Evolutionary conservation across 2,888 invertebrate genomes (phyloP).

Genomic region (Scaptomyza caliginosa): DNA sequence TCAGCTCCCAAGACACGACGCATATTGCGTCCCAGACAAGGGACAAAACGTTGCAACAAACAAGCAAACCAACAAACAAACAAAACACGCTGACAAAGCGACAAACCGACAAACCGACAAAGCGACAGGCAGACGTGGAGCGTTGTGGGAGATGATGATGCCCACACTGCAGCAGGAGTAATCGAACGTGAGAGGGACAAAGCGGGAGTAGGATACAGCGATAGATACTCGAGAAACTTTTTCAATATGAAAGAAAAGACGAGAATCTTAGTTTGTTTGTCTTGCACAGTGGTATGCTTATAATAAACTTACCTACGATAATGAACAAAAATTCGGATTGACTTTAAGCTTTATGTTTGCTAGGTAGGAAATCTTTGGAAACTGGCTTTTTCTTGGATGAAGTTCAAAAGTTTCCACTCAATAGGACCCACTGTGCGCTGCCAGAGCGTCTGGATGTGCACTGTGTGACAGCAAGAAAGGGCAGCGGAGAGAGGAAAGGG

Average conservation of each 20-base stretch:
- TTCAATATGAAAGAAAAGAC: slow-evolving; percentile 59
- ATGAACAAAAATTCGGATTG: too few species aligned
- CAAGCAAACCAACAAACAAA: slow-evolving; percentile 54
- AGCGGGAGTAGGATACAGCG: slow-evolving; percentile 31
- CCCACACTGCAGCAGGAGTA: not conserved
- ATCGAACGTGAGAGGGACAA: not conserved
- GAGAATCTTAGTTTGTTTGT: not conserved
- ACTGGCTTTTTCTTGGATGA: too few species aligned
- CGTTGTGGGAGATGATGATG: slow-evolving; percentile 11
- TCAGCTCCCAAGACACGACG: slow-evolving; percentile 52
- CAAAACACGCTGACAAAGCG: slow-evolving; percentile 44
- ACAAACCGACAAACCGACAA: too few species aligned
- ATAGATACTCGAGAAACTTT: slow-evolving; percentile 69
- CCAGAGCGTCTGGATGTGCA: slow-evolving; percentile 24
- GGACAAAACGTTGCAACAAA: slow-evolving; percentile 51
- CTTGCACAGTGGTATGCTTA: slow-evolving; percentile 39
- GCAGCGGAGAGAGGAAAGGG: not conserved
- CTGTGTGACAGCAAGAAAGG: slow-evolving; percentile 60
- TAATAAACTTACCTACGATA: too few species aligned
- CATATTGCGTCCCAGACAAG: slow-evolving; percentile 68
- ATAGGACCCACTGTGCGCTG: slow-evolving; percentile 31
- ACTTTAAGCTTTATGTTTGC: too few species aligned
- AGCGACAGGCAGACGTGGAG: slow-evolving; percentile 25
- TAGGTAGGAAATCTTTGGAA: not conserved
- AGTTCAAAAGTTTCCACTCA: too few species aligned